Base-by-base conservation (phyloP, 1,140 invertebrate species). In the Ericerus pela region DNA sequence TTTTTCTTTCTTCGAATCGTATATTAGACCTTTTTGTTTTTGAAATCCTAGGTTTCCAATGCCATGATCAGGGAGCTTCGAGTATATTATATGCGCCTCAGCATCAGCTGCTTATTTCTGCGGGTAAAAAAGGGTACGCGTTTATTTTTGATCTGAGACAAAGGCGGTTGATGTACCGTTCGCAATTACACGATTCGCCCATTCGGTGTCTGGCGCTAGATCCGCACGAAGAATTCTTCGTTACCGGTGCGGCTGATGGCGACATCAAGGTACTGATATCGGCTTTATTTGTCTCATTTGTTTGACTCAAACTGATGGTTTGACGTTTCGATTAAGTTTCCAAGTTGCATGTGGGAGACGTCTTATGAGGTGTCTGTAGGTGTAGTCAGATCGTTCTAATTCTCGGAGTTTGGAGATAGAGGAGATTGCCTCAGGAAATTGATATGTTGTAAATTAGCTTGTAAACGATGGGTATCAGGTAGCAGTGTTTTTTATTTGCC, bases 191-290 rank as follows among this genome's bases (percentile, higher is more conserved):
- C 67, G 91, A 96, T 64, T 85, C 82, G 37, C 81, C 91, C 54
- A 85, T 99, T 51, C 96, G 96, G 72, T 95, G 92, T 69, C 76
- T 99, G 59, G 85, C 91, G 29, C 75, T 97, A 11, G 92, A 98
- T 75, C 88, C 89, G 0, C 80, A 84, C 53, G 92, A 98, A 73
- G 93, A 98, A 71, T 90, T 88, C 70, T 96, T 97, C 70, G 91
- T 92, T 8, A 94, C 94, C 54, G 96, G 95, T 30, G 89, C 94
- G 33, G 88, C 91, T n/a, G 95, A 99, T 71, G 96, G 96, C 22
- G 93, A 98, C 72, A 95, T 99, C 60, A 98, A 98, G 81, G 94
- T 96, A 70, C 51, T 38, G 1, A 55, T 33, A 18, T 28, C 22
- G 47, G n/a, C 31, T 8, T 33, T 10, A 33, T n/a, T 33, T n/a